These are phyloP conservation scores for Myocastor coypus DNA, from an alignment of 2,113 vertebrate genomes.

Conservation along the genomic window DNA sequence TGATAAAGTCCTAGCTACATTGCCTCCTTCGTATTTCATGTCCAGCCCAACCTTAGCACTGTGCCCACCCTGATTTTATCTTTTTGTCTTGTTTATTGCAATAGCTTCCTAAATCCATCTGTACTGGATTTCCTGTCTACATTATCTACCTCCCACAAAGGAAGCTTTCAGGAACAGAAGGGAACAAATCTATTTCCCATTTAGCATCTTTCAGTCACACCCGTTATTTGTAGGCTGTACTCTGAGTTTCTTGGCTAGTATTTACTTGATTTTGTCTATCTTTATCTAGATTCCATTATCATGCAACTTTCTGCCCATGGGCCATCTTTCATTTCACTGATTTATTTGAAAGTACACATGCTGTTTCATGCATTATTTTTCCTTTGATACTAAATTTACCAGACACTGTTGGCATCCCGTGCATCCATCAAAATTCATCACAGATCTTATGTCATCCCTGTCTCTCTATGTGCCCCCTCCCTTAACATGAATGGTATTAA, in stretches of 20 bases:
- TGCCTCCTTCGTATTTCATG: neutral
- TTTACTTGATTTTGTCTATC: neutral
- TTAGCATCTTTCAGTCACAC: neutral
- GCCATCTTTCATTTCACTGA: neutral
- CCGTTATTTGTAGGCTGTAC: neutral
- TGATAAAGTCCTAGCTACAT: too few relatives aligned
- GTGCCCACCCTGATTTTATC: neutral
- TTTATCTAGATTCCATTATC: constrained; percentile 6
- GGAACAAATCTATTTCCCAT: neutral
- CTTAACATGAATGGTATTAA: neutral
- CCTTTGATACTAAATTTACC: neutral
- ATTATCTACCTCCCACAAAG: neutral
- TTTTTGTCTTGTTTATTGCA: neutral
- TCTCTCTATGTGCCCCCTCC: neutral
- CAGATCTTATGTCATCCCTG: neutral
- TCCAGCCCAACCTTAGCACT: neutral
- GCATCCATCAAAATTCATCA: neutral
- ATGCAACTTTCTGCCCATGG: neutral
- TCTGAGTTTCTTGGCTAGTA: neutral
- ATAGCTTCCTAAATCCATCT: neutral
- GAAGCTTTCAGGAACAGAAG: neutral
- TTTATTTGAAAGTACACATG: neutral
- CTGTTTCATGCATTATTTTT: neutral
- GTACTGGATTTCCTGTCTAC: neutral
- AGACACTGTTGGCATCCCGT: neutral